Base-by-base conservation (phyloP, 2,113 vertebrate species). In the Rhodinocichla rosea region DNA sequence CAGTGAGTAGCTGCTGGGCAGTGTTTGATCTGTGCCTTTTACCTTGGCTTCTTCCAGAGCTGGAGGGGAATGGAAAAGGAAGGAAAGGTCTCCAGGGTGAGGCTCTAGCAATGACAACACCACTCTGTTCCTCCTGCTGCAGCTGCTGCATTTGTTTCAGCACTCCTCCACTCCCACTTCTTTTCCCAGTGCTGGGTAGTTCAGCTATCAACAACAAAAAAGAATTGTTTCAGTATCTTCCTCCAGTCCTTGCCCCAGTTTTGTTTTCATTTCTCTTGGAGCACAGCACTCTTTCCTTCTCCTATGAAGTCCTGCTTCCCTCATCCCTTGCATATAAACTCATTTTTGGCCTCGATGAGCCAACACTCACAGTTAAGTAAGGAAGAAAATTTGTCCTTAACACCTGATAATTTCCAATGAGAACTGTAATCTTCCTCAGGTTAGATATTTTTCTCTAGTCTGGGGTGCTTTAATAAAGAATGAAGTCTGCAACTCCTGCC, bases 1-100 rank as follows among this genome's bases (percentile, higher is more conserved):
- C 84, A 97, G 99, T 99, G 95, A 97, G 98, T 69, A 18, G 39
- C 32, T 11, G 33, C 74, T 56, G 55, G 3, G 4, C 18, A 35
- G 1, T 10, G 14, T 40, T 33, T 49, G 20, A 17, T 15, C 62
- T 32, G 37, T 39, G 24, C 55, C 32, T 81, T 44, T 67, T 8
- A 4, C 13, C 2, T 3, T 15, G 28, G 60, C 35, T 60, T 13
- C 35, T 65, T 83, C 82, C 60, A 30, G 60, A 81, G 52, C 80
- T 56, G n/a, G 26, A 53, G 70, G 53, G 63, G 11, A 45, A 15
- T 28, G 45, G 55, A 18, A 10, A 64, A 32, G 79, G n/a, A 45
- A 55, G 37, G 22, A 2, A 67, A 86, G 26, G 3, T 87, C 50
- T 60, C 14, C 14, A 10, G 17, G 9, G 4, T 4, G 33, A 47